A percentile compares a stretch with the other conserved stretches of the same genome.
phyloP scores from a whole-genome alignment of 2,113 vertebrate genomes.

The Jacana jacana region DNA sequence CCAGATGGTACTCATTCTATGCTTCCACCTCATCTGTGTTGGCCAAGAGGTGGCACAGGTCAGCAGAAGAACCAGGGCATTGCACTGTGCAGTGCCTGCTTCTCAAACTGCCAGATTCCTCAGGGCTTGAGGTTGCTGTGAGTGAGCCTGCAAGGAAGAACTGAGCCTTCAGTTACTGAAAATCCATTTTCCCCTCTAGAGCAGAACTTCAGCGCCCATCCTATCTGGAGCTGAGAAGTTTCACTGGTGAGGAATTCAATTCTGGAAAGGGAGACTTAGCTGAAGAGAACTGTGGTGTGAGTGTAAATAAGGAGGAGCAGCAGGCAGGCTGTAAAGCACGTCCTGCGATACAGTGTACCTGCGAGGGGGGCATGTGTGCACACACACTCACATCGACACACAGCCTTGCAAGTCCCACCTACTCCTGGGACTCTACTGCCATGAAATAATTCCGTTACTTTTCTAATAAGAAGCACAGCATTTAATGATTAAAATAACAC shows the following conservation, averaged over 20 bases:
- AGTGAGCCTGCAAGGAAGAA: background rate
- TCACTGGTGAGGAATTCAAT: background rate
- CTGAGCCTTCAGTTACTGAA: background rate
- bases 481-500: slow-evolving; percentile 78
- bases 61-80: background rate
- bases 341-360: background rate
- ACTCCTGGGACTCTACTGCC: background rate
- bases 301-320: background rate
- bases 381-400: background rate
- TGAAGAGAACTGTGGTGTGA: background rate
- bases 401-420: background rate
- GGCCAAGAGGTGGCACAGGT: background rate
- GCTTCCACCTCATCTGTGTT: fast-evolving
- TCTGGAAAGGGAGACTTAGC: background rate
- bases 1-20: background rate
- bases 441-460: background rate
- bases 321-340: background rate
- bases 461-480: slow-evolving; percentile 49
- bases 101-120: background rate
- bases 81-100: background rate
- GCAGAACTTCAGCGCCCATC: background rate
- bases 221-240: background rate
- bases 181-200: background rate
- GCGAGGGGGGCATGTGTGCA: fast-evolving
- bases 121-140: background rate